These are phyloP conservation scores for Rambutsinella grinnellia DNA, from an alignment of 2,888 invertebrate species.

Conservation along the genomic window DNA sequence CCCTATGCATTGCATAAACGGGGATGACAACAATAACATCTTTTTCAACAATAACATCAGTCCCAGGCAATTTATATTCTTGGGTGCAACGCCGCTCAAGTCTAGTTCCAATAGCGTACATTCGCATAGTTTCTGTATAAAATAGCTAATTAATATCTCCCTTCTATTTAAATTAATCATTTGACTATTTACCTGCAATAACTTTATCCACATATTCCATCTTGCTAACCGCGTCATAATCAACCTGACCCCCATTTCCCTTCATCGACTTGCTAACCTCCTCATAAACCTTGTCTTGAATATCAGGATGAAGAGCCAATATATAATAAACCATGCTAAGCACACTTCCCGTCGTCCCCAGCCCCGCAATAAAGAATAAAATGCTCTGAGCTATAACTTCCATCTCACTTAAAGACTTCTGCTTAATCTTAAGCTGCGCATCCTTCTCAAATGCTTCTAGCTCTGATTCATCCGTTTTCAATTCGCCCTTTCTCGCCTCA, in stretches of 20 bases:
- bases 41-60: slow-evolving; percentile 33
- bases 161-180: slow-evolving; percentile 1
- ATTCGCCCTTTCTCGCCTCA: slow-evolving; percentile 44
- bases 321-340: slow-evolving; percentile 32
- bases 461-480: slow-evolving; percentile 45
- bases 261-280: slow-evolving; percentile 28
- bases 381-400: slow-evolving; percentile 49
- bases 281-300: slow-evolving; percentile 46
- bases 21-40: slow-evolving; percentile 29
- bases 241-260: slow-evolving; percentile 28
- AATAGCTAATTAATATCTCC: not conserved
- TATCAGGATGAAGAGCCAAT: slow-evolving; percentile 50
- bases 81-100: slow-evolving; percentile 44
- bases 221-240: slow-evolving; percentile 47
- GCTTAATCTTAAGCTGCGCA: slow-evolving; percentile 28
- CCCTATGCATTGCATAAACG: slow-evolving; percentile 45
- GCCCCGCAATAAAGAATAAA: slow-evolving; percentile 52
- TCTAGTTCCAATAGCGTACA: slow-evolving; percentile 42
- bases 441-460: slow-evolving; percentile 52
- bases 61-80: slow-evolving; percentile 45
- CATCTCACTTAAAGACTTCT: slow-evolving; percentile 46
- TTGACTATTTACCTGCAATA: slow-evolving; percentile 44
- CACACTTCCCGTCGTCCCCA: slow-evolving; percentile 47
- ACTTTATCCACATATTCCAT: slow-evolving; percentile 62
- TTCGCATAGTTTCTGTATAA: slow-evolving; percentile 48